Percentiles rank a stretch among this genome's conserved stretches.
phyloP scores from a whole-genome alignment of 1,140 invertebrate genomes.

The Drosophila guanche region DNA sequence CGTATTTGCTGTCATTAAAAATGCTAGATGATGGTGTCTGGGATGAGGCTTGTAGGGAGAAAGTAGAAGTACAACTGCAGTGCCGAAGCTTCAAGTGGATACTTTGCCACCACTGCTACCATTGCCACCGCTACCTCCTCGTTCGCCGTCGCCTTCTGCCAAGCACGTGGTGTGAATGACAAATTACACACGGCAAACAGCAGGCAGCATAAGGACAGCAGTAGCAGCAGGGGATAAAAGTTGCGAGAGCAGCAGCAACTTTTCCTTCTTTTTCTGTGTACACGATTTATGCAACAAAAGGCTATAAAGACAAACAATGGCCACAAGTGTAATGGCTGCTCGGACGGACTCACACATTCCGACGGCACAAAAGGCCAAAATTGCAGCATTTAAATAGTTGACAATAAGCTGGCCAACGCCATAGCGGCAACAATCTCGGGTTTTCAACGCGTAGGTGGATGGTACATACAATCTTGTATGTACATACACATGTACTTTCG shows the following conservation, averaged over 20 bases:
- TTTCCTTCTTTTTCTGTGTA: conserved; percentile 42
- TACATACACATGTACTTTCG: neutral
- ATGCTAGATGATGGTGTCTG: conserved; percentile 29
- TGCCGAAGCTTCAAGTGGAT: conserved; percentile 39
- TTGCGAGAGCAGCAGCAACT: conserved; percentile 45
- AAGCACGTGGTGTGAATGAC: conserved; percentile 65
- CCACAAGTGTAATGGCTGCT: conserved; percentile 66
- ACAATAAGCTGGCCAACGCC: conserved; percentile 55
- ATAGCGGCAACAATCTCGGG: conserved; percentile 23
- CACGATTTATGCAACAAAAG: conserved; percentile 67
- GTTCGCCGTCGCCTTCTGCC: conserved; percentile 7
- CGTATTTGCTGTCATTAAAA: conserved; percentile 64
- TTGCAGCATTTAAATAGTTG: conserved; percentile 77
- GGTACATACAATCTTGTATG: conserved; percentile 12
- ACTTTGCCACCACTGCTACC: conserved; percentile 12
- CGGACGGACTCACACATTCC: conserved; percentile 54
- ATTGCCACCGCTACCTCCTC: neutral
- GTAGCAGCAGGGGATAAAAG: conserved; percentile 11
- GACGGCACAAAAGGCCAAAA: conserved; percentile 63
- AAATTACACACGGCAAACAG: conserved; percentile 53
- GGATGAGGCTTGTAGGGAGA: neutral
- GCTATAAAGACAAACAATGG: conserved; percentile 68
- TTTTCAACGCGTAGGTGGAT: conserved; percentile 28
- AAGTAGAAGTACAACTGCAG: conserved; percentile 10
- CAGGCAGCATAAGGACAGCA: conserved; percentile 17